phyloP scores from a whole-genome alignment of 2,797 vertebrate species.

The Coregonus sp. region DNA sequence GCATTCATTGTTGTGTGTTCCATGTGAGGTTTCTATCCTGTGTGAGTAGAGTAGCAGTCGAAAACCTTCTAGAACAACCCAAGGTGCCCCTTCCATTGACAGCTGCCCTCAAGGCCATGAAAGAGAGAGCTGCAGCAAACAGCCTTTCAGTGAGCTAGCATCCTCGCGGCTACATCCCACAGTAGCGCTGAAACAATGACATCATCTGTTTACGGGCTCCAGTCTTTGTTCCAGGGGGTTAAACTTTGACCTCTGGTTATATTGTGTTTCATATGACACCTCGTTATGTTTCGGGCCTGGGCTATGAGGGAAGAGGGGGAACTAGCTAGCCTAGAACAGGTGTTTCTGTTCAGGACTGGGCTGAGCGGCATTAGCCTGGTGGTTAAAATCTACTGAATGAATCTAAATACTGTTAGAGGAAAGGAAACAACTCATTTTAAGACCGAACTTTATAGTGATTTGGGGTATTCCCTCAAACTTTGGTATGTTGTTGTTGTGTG shows the following conservation, averaged over 20 bases:
- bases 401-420: constrained; percentile 9
- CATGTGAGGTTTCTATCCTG: constrained; percentile 16
- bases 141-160: constrained; percentile 5
- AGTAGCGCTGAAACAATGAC: constrained; percentile 15
- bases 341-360: neutral
- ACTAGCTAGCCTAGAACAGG: neutral
- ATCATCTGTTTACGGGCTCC: constrained; percentile 23
- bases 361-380: neutral
- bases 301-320: too few species aligned
- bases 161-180: neutral
- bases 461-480: neutral
- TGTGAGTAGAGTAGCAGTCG: constrained; percentile 8
- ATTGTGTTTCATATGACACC: constrained; percentile 12
- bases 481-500: neutral
- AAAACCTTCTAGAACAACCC: constrained; percentile 22
- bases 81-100: constrained; percentile 1
- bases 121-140: constrained; percentile 12
- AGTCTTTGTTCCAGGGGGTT: constrained; percentile 24
- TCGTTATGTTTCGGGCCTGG: neutral
- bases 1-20: constrained; percentile 7
- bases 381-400: neutral
- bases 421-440: neutral
- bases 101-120: constrained; percentile 9
- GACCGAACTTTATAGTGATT: neutral
- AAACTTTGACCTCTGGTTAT: constrained; percentile 30